phyloP scores from a whole-genome alignment of 2,113 vertebrate genomes.

The Mohoua ochrocephala region DNA sequence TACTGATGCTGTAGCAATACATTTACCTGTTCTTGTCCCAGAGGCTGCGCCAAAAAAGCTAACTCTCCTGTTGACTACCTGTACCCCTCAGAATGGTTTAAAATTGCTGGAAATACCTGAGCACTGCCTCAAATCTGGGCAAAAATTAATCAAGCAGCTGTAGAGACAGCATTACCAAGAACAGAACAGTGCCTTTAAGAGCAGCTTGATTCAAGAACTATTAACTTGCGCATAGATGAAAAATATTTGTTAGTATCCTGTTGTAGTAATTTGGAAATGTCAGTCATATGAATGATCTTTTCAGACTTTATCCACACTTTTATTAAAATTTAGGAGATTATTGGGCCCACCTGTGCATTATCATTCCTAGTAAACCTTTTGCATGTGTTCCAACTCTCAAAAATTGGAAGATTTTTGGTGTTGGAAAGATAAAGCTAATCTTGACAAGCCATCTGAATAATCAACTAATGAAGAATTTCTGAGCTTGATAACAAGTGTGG shows the following conservation, averaged over 20 bases:
- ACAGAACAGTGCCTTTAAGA: background rate
- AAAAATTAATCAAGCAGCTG: background rate
- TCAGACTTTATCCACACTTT: background rate
- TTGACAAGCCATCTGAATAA: slow-evolving; percentile 38
- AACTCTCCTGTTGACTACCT: background rate
- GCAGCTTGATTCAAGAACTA: background rate
- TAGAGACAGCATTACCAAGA: background rate
- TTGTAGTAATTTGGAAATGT: background rate
- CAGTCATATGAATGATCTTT: background rate
- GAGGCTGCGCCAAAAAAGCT: background rate
- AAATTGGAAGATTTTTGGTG: background rate
- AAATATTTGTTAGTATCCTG: background rate
- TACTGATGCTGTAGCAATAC: background rate
- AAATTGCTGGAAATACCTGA: background rate
- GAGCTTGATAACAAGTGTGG: slow-evolving; percentile 23
- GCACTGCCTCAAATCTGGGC: background rate
- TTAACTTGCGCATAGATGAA: background rate
- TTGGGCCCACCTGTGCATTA: background rate
- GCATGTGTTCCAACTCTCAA: background rate
- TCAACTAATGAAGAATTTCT: slow-evolving; percentile 24
- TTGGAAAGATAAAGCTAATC: slow-evolving; percentile 15
- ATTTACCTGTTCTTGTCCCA: background rate
- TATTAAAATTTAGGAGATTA: background rate
- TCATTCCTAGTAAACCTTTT: background rate
- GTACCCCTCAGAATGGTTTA: background rate